These are phyloP conservation scores for Arctia plantaginis DNA, from an alignment of 2,888 invertebrate species.

Conservation along the genomic window DNA sequence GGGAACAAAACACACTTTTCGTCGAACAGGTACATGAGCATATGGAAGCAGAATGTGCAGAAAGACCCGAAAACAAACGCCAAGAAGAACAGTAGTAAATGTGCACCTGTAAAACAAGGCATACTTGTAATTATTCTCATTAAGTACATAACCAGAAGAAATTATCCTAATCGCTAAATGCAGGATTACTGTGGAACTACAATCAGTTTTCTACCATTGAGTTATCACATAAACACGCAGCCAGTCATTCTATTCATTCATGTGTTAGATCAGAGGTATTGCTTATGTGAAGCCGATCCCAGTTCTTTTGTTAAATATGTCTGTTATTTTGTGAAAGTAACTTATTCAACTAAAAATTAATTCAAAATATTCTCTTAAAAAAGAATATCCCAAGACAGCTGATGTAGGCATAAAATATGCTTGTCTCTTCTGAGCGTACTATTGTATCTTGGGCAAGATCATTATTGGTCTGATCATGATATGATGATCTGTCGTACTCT, in stretches of 20 bases:
- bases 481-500: neutral
- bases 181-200: neutral
- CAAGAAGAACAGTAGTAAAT: constrained; percentile 76
- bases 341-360: neutral
- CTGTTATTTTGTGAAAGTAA: neutral
- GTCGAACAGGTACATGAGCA: constrained; percentile 81
- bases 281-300: too few species aligned
- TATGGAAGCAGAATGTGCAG: constrained; percentile 82
- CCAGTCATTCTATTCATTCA: neutral
- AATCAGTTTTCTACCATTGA: neutral
- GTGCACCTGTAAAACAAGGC: constrained; percentile 64
- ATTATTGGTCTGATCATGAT: neutral
- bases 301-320: neutral
- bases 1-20: constrained; percentile 81
- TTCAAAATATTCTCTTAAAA: neutral
- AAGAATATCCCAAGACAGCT: neutral
- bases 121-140: neutral
- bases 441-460: too few species aligned
- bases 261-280: too few species aligned
- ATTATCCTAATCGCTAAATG: neutral
- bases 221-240: neutral
- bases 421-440: neutral
- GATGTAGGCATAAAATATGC: neutral
- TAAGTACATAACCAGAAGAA: neutral
- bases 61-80: constrained; percentile 81